Evolutionary conservation across 2,888 invertebrate genomes (phyloP), one percentile per base, ranked within the genome.

Genomic region (Phortica okadai): DNA sequence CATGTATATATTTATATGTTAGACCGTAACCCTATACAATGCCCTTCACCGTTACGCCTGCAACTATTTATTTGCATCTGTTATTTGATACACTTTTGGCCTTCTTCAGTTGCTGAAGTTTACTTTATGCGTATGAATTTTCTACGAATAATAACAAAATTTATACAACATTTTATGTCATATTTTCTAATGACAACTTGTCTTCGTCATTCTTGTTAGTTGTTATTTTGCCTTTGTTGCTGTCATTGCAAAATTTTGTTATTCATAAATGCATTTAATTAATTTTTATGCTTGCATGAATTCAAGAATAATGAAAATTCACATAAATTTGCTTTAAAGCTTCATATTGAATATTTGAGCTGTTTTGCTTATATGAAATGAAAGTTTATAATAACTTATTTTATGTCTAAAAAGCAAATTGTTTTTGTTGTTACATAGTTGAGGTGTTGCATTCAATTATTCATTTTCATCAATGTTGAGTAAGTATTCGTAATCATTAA

Each of bases 51-150:
- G 44, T 42, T 66, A 66, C n/a, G 66, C 5, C 66, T 44, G 42
- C 66, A 66, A 66, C 44, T 66, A 44, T 66, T 66, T 66, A 66
- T 66, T 42, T 66, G 66, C 66, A 42, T 66, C 66, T 41, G 42
- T 66, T 66, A 66, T 66, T 66, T 42, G 66, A 66, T 66, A 66
- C 2, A 14, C n/a, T 66, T 66, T 1, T 42, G 14, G n/a, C 41
- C 44, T 66, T 64, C 41, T 56, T 1, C n/a, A n/a, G 6, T 16
- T 33, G 33, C 33, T 33, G 33, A 33, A 33, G 3, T 33, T 33
- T 33, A 33, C 33, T 33, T 33, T 33, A 5, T 33, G 3, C 33
- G 33, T 33, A 4, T 5, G 33, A 33, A 33, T 33, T 33, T 33
- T 33, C 33, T 5, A 33, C 2, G 33, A 33, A 33, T 33, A 33